A percentile compares a stretch with the other conserved stretches of the same genome.
Evolutionary conservation across 2,797 vertebrate genomes (phyloP).

Genomic region (Aulostomus chinensis): DNA sequence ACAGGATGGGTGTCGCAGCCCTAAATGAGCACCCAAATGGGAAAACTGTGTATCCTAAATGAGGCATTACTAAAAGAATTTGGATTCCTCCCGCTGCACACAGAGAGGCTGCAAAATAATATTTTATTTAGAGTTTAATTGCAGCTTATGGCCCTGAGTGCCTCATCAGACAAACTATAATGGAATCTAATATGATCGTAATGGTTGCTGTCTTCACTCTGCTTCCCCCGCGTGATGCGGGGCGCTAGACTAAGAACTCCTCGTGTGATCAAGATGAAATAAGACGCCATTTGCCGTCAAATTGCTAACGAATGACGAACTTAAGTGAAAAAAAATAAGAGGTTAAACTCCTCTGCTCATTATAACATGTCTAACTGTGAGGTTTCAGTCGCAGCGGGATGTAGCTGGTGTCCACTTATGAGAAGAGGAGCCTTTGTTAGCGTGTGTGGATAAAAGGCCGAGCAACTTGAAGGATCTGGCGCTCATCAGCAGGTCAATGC

Average conservation of each 20-base stretch:
- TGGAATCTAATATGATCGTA: slow-evolving; percentile 70
- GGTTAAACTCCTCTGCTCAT: slow-evolving; percentile 22
- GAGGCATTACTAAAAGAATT: slow-evolving; percentile 72
- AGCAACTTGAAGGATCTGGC: slow-evolving; percentile 17
- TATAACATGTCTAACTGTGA: slow-evolving; percentile 36
- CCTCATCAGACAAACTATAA: slow-evolving; percentile 71
- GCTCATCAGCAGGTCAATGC: slow-evolving; percentile 43
- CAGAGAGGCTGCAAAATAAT: slow-evolving; percentile 65
- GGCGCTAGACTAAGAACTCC: too few relatives aligned
- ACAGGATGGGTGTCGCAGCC: slow-evolving; percentile 51
- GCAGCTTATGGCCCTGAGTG: slow-evolving; percentile 70
- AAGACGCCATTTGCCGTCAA: neutral
- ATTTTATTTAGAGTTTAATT: slow-evolving; percentile 81
- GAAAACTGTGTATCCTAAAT: slow-evolving; percentile 67
- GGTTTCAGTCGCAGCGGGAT: slow-evolving; percentile 35
- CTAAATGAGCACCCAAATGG: slow-evolving; percentile 62
- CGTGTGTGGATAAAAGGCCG: slow-evolving; percentile 1
- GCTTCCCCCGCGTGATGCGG: slow-evolving; percentile 40
- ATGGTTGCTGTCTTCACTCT: slow-evolving; percentile 65
- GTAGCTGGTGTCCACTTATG: slow-evolving; percentile 39
- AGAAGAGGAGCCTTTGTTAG: slow-evolving; percentile 1
- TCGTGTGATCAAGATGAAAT: slow-evolving; percentile 20
- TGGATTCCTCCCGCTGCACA: slow-evolving; percentile 65
- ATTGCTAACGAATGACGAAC: too few relatives aligned
- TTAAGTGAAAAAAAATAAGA: too few relatives aligned